phyloP scores from a whole-genome alignment of 2,888 invertebrate genomes.

The Tillus elongatus region DNA sequence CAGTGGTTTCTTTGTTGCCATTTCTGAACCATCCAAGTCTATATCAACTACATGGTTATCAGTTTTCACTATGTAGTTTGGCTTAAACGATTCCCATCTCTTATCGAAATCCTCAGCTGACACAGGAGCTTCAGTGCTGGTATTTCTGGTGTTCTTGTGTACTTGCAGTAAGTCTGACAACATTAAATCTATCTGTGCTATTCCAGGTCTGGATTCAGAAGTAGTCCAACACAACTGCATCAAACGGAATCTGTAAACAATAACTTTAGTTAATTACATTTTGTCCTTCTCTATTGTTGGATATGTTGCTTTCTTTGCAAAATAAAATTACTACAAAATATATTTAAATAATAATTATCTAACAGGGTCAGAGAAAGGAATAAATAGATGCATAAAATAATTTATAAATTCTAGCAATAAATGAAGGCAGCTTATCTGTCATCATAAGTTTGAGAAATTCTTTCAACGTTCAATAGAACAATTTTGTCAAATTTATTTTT shows the following conservation, averaged over 20 bases:
- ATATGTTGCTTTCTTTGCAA: too few relatives aligned
- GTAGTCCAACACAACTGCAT: conserved; percentile 64
- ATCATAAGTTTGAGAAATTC: too few relatives aligned
- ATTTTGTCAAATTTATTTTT: too few relatives aligned
- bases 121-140: conserved; percentile 15
- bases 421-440: too few relatives aligned
- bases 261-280: too few relatives aligned
- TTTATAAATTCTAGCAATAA: too few relatives aligned
- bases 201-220: conserved; percentile 41
- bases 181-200: conserved; percentile 46
- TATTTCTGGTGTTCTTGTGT: conserved; percentile 31
- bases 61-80: conserved; percentile 52
- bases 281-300: too few relatives aligned
- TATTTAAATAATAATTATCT: conserved; percentile 6
- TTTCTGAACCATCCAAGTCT: conserved; percentile 33
- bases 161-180: conserved; percentile 42
- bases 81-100: conserved; percentile 63
- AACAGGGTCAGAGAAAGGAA: conserved; percentile 7
- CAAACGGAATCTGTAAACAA: conserved; percentile 51
- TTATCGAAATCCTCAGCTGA: conserved; percentile 56
- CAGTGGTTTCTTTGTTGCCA: conserved; percentile 28
- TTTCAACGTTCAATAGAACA: too few relatives aligned
- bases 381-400: conserved; percentile 4
- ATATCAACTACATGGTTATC: conserved; percentile 43
- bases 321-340: too few relatives aligned